Percentiles rank a stretch among this genome's conserved stretches.
These are phyloP conservation scores for Holacanthella duospinosa DNA, from an alignment of 2,888 invertebrate genomes.

Conservation along the genomic window DNA sequence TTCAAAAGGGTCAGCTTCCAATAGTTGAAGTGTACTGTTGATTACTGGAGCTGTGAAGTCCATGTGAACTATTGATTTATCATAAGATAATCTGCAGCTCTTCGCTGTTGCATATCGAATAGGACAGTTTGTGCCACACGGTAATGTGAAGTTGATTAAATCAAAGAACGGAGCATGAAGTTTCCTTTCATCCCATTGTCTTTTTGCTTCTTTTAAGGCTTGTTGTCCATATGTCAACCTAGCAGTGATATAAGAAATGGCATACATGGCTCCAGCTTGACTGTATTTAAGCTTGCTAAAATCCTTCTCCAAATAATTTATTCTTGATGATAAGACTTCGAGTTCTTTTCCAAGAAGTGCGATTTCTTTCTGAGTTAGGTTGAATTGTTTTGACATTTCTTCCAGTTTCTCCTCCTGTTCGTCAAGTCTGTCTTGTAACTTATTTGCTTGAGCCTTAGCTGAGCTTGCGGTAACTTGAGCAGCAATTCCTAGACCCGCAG, in stretches of 20 bases:
- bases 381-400: neutral
- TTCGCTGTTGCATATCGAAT: neutral
- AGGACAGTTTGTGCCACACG: neutral
- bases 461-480: neutral
- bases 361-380: too few species aligned
- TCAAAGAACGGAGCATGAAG: neutral
- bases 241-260: neutral
- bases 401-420: neutral
- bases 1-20: neutral
- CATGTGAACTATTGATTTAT: neutral
- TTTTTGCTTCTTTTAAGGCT: neutral
- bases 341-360: too few species aligned
- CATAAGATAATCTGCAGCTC: neutral
- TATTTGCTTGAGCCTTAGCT: neutral
- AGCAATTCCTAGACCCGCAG: neutral
- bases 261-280: neutral
- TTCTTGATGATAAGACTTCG: neutral
- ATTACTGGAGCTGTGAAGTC: slow-evolving; percentile 2
- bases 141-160: neutral
- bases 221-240: neutral
- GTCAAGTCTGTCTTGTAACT: neutral
- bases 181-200: neutral
- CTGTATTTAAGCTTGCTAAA: neutral
- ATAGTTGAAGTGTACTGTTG: neutral
- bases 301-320: neutral